phyloP scores from a whole-genome alignment of 2,888 invertebrate species.

The Tipula lateralis region DNA sequence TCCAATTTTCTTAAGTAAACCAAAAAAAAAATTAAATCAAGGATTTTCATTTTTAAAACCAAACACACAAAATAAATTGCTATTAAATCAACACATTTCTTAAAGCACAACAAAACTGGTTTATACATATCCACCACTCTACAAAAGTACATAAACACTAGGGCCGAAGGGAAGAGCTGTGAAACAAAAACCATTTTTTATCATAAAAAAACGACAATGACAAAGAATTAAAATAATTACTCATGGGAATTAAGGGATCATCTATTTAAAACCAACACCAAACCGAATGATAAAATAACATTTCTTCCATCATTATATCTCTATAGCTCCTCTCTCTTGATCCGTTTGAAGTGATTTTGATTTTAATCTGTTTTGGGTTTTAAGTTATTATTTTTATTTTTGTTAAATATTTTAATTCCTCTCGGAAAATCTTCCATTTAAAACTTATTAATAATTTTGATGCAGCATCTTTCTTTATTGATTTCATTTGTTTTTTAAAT shows the following conservation, averaged over 20 bases:
- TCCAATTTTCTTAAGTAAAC: no score
- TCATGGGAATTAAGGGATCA: not conserved
- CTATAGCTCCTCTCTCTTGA: not conserved
- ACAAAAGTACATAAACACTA: not conserved
- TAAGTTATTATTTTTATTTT: not conserved
- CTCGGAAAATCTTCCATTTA: not conserved
- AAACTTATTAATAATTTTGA: not conserved
- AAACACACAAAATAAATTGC: not conserved
- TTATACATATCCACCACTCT: not conserved
- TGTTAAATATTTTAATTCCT: not conserved
- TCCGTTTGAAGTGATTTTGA: not conserved
- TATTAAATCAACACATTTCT: not conserved
- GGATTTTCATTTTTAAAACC: not conserved
- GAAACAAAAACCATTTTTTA: not conserved
- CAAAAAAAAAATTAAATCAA: no score
- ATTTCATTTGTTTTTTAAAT: no score
- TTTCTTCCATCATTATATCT: not conserved
- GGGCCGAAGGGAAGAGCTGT: not conserved
- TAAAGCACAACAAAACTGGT: not conserved
- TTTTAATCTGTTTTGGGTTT: not conserved
- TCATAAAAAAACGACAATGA: not conserved
- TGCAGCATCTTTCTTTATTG: not conserved
- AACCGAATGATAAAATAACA: not conserved
- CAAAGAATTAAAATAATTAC: constrained; percentile 9
- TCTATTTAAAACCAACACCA: constrained; percentile 19